Percentiles rank a stretch among this genome's conserved stretches.
Conservation (phyloP, 2,797 vertebrate species). For the Melopsittacus undulatus region DNA sequence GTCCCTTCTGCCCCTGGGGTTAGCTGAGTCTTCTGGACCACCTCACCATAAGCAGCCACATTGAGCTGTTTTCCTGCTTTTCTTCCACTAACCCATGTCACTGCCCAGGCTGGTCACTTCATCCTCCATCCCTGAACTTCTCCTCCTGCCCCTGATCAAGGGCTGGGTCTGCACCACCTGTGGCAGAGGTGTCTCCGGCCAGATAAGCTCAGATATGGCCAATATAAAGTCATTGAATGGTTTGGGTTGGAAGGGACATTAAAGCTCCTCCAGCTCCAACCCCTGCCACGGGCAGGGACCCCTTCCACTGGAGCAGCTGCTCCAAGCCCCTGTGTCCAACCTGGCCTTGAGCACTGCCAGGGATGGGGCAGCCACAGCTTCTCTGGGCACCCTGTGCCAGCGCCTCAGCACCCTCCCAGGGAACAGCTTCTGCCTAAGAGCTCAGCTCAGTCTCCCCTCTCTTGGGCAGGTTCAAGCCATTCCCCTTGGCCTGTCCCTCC, state of each 20-base stretch:
- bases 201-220: accelerated
- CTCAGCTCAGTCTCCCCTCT: no score
- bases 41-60: background rate
- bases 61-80: background rate
- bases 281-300: background rate
- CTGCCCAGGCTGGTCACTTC: background rate
- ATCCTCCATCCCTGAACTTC: background rate
- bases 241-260: background rate
- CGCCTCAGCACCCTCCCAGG: no score
- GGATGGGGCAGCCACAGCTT: no score
- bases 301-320: no score
- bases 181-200: background rate
- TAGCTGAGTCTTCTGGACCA: background rate
- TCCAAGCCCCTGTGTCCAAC: no score
- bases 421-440: no score
- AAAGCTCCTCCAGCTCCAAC: background rate
- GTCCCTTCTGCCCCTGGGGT: background rate
- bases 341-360: no score
- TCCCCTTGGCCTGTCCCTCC: no score
- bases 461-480: no score
- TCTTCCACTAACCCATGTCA: background rate
- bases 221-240: background rate
- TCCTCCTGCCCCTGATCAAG: background rate
- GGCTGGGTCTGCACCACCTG: background rate
- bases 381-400: no score